A percentile compares a stretch with the other conserved stretches of the same genome.
These are phyloP conservation scores for Saccostrea echinata DNA, from an alignment of 1,140 invertebrate genomes.

Conservation along the genomic window DNA sequence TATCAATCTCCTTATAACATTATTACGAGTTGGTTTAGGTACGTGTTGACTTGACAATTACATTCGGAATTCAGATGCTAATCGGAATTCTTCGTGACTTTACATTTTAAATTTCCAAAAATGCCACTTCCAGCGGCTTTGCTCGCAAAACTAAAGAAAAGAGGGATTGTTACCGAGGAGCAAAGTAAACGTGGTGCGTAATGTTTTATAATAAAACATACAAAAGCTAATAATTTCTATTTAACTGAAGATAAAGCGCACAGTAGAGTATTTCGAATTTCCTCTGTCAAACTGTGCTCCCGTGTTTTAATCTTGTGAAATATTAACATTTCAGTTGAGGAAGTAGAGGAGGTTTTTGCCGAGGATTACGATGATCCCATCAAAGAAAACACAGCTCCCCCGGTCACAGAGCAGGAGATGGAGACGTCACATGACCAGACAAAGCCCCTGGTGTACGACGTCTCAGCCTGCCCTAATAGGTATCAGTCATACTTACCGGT, in stretches of 20 bases:
- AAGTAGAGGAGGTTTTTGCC: slow-evolving; percentile 82
- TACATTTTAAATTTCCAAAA: background rate
- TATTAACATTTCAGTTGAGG: slow-evolving; percentile 60
- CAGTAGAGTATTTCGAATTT: background rate
- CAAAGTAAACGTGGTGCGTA: background rate
- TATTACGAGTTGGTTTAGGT: too few relatives aligned
- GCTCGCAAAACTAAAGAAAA: background rate
- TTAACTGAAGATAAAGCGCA: background rate
- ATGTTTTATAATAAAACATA: background rate
- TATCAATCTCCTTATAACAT: too few relatives aligned
- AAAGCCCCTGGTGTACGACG: slow-evolving; percentile 61
- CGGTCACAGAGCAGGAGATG: slow-evolving; percentile 47
- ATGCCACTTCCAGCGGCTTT: slow-evolving; percentile 17
- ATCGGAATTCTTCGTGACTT: background rate
- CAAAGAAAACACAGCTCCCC: slow-evolving; percentile 54
- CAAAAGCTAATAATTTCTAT: background rate
- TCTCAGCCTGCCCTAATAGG: slow-evolving; percentile 92
- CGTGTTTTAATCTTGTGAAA: background rate
- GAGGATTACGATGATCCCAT: slow-evolving; percentile 78
- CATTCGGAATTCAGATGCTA: too few relatives aligned
- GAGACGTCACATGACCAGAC: slow-evolving; percentile 50
- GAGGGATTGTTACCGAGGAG: background rate
- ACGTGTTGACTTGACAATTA: too few relatives aligned
- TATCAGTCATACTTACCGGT: background rate
- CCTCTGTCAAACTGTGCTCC: background rate